Conservation (phyloP, 2,113 vertebrate genomes). For the Megaceryle torquata region DNA sequence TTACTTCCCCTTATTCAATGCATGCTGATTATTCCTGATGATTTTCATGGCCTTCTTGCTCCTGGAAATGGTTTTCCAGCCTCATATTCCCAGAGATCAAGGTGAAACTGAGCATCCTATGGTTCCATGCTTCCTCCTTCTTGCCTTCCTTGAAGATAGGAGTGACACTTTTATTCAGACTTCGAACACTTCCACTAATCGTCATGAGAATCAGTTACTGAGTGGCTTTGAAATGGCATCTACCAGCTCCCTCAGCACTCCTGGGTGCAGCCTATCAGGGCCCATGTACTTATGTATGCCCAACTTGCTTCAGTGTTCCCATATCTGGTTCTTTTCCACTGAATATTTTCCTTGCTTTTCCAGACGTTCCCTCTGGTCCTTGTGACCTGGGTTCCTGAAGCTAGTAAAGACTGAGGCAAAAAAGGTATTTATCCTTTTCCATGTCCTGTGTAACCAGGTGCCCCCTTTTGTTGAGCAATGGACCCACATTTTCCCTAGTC, state of each 20-base stretch:
- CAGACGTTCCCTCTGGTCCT: not conserved
- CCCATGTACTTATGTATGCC: not conserved
- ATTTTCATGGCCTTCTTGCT: not conserved
- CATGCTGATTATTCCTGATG: not conserved
- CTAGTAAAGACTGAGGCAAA: not conserved
- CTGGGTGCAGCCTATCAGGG: accelerated
- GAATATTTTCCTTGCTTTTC: not conserved
- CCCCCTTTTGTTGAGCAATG: not conserved
- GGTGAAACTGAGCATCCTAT: not conserved
- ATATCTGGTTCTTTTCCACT: not conserved
- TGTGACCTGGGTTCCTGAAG: not conserved
- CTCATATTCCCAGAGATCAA: not conserved
- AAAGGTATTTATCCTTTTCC: not conserved
- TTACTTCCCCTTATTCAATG: not conserved
- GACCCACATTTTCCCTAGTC: not conserved
- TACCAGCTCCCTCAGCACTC: not conserved
- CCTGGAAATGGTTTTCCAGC: not conserved
- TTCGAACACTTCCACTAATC: not conserved
- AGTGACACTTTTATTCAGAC: not conserved
- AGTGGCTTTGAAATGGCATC: not conserved
- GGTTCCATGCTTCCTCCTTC: not conserved
- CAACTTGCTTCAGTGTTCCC: not conserved
- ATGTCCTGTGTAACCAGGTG: not conserved
- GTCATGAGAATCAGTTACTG: not conserved
- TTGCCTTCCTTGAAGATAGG: not conserved